Base-by-base conservation (phyloP, 2,113 vertebrate genomes). In the Morone saxatilis region DNA sequence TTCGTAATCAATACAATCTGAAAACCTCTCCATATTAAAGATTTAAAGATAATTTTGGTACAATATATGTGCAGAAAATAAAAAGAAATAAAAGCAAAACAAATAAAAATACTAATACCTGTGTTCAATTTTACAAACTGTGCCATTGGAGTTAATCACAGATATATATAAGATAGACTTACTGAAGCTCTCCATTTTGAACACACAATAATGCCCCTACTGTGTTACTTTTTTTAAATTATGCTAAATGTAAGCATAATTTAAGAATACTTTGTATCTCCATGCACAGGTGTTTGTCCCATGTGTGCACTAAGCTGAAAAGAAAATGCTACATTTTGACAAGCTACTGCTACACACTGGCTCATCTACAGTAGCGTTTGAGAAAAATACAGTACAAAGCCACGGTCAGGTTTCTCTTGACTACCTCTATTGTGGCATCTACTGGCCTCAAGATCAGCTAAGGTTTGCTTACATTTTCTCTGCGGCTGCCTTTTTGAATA, bases 371-470 rank as follows among this genome's bases (percentile, higher is more conserved):
- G 13, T 36, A 11, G 25, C 3, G 7, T 59, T 56, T 22, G 48
- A 48, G 56, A 71, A 19, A 62, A 70, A 50, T 48, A 57, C 67
- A 51, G 36, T 4, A 51, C 31, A 56, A 70, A 82, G 40, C 41
- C 19, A 22, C 57, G 47, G 61, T 68, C 54, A 60, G 53, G 71
- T 45, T 59, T 47, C 40, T 63, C 13, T 20, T 62, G 40, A 70
- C 36, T 19, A 6, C 63, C 7, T 45, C 22, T 47, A 36, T 57
- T 53, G 65, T 68, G 62, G 45, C 53, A 53, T 61, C 16, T 59
- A 31, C 61, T 16, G 10, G 51, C 31, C 41, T 22, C 6, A 17
- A 74, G 53, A 68, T 51, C 71, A 61, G 38, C 38, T 63, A 19
- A 57, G 47, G 59, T 65, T 43, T 50, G 31, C 59, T 56, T 7